Evolutionary conservation across 2,888 invertebrate genomes (phyloP).

Genomic region (Pammene aurita): DNA sequence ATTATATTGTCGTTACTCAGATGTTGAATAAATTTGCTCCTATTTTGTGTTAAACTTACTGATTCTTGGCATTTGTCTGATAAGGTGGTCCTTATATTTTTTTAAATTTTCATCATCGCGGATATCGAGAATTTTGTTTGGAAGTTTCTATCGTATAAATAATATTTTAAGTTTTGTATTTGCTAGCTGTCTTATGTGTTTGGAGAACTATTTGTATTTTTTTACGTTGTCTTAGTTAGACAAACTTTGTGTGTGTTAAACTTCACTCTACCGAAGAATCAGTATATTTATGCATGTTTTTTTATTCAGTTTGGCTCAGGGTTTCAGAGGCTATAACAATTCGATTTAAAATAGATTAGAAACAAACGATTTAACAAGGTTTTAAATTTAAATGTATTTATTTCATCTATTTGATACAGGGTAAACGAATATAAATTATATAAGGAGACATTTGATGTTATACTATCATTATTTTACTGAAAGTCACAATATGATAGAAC

Average conservation of each 20-base stretch:
- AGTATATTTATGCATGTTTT: constrained; percentile 5
- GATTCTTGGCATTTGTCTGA: background rate
- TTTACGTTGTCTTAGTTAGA: too few relatives aligned
- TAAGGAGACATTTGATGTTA: constrained; percentile 33
- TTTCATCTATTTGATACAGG: constrained; percentile 39
- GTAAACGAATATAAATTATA: constrained; percentile 37
- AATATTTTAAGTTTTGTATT: too few relatives aligned
- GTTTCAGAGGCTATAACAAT: constrained; percentile 28
- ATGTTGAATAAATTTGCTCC: constrained; percentile 25
- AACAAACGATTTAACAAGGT: constrained; percentile 15
- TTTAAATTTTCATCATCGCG: background rate
- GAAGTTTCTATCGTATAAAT: background rate
- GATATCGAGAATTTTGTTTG: background rate
- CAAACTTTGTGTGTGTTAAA: too few relatives aligned
- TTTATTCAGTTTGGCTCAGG: background rate
- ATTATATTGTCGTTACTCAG: constrained; percentile 34
- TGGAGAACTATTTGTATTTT: too few relatives aligned
- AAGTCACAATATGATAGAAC: constrained; percentile 15
- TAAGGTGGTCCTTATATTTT: background rate
- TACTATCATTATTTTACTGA: constrained; percentile 24
- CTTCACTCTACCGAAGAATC: background rate
- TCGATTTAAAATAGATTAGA: constrained; percentile 20
- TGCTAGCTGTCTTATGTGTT: too few relatives aligned
- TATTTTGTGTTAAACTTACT: constrained; percentile 1
- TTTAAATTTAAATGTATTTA: constrained; percentile 19